Evolutionary conservation across 2,797 vertebrate species (phyloP).

Genomic region (Numenius phaeopus): DNA sequence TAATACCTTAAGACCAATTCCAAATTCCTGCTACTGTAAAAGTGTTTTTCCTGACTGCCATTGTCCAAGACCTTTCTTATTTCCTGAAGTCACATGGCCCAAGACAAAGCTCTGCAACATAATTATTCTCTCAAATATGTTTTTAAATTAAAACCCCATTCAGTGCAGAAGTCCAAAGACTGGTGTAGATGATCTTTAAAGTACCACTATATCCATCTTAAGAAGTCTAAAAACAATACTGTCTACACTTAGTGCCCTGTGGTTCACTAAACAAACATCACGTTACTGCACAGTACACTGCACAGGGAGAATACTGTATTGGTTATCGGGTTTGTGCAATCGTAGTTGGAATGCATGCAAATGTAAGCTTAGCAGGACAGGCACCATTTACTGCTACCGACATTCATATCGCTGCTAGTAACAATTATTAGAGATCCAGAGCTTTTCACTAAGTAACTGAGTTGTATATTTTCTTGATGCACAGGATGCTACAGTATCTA

Average conservation of each 20-base stretch:
- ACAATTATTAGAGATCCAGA: not conserved
- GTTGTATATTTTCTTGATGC: not conserved
- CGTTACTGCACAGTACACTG: accelerated
- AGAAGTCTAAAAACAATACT: not conserved
- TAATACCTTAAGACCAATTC: not conserved
- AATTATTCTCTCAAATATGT: not conserved
- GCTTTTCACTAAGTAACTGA: not conserved
- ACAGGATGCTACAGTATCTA: not conserved
- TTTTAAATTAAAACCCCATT: not conserved
- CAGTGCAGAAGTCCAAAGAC: not conserved
- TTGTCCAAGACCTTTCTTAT: not conserved
- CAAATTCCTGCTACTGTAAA: not conserved
- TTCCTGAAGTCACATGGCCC: not conserved
- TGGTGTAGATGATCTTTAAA: not conserved
- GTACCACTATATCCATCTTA: not conserved
- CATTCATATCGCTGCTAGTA: not conserved
- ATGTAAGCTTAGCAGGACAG: not conserved
- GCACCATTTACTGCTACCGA: not conserved
- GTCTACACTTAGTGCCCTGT: not conserved
- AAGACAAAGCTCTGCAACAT: not conserved
- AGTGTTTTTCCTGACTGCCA: not conserved
- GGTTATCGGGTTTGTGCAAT: not conserved
- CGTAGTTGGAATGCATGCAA: not conserved
- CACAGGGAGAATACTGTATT: accelerated
- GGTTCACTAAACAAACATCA: not conserved